Conservation (phyloP, 1,140 invertebrate species). For the Bemisia tabaci region DNA sequence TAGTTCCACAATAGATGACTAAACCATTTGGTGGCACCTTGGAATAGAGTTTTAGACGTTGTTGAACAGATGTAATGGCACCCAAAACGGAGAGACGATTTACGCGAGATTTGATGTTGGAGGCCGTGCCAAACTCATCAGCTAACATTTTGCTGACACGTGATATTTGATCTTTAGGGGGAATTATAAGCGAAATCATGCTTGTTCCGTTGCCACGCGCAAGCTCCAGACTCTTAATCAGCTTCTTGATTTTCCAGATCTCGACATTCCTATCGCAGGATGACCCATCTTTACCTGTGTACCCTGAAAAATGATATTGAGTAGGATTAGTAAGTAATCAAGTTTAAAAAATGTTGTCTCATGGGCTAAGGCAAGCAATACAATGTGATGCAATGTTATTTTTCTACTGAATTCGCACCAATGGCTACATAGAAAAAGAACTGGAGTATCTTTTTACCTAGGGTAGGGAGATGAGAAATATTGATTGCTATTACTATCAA, state of each 20-base stretch:
- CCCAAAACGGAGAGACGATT: slow-evolving; percentile 96
- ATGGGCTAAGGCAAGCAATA: too few relatives aligned
- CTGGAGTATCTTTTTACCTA: too few relatives aligned
- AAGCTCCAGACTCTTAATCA: slow-evolving; percentile 98
- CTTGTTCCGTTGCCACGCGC: slow-evolving; percentile 99
- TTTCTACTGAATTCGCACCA: too few relatives aligned
- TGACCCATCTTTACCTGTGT: too few relatives aligned
- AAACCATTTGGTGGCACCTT: slow-evolving; percentile 99
- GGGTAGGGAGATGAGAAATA: too few relatives aligned
- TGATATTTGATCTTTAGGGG: slow-evolving; percentile 98
- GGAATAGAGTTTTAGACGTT: slow-evolving; percentile 95
- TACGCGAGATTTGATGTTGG: slow-evolving; percentile 98
- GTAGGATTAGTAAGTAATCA: too few relatives aligned
- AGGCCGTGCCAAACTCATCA: slow-evolving; percentile 99
- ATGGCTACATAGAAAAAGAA: too few relatives aligned
- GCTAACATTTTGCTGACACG: slow-evolving; percentile 99
- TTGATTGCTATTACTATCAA: too few relatives aligned
- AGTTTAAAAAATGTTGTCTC: too few relatives aligned
- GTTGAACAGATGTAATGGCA: slow-evolving; percentile 98
- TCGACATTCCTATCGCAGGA: slow-evolving; percentile 98
- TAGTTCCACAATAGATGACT: slow-evolving; percentile 99
- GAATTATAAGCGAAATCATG: slow-evolving; percentile 99
- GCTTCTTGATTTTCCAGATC: slow-evolving; percentile 99
- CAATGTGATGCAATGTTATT: too few relatives aligned
- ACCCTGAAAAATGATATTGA: too few relatives aligned